phyloP scores from a whole-genome alignment of 2,888 invertebrate genomes.

The Invenusta paracnida region DNA sequence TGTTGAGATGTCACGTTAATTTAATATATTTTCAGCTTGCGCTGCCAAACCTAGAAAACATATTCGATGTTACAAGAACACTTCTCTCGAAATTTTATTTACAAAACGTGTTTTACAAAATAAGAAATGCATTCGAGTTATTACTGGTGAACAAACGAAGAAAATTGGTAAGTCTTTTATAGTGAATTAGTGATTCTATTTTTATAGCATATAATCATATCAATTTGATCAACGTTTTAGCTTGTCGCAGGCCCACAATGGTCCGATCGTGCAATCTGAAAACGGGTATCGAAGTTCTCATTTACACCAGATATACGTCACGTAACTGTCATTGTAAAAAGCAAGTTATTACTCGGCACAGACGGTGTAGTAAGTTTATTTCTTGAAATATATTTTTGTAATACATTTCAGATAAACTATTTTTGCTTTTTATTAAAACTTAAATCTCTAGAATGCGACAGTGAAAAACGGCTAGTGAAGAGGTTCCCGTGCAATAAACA shows the following conservation, averaged over 20 bases:
- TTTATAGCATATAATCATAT: not conserved
- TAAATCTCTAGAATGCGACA: slow-evolving; percentile 22
- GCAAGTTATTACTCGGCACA: not conserved
- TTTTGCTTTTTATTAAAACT: not conserved
- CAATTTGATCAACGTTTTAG: not conserved
- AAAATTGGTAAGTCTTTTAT: slow-evolving; percentile 27
- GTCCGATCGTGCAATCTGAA: slow-evolving; percentile 24
- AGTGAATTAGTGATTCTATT: not conserved
- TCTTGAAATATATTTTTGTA: not conserved
- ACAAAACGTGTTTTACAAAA: slow-evolving; percentile 31
- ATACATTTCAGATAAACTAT: not conserved
- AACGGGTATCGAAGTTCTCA: slow-evolving; percentile 30
- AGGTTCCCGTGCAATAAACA: slow-evolving; percentile 16
- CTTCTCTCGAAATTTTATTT: not conserved
- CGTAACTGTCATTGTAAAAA: slow-evolving; percentile 10
- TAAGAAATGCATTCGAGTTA: slow-evolving; percentile 31
- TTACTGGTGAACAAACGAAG: not conserved
- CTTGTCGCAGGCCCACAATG: not conserved
- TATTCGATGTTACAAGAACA: not conserved
- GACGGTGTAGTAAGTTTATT: slow-evolving; percentile 29
- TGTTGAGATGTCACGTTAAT: not conserved
- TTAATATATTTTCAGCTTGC: not conserved
- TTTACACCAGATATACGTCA: not conserved
- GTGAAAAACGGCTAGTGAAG: slow-evolving; percentile 7
- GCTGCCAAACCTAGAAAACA: not conserved